Conservation (phyloP, 2,113 vertebrate genomes). For the Caloenas nicobarica region DNA sequence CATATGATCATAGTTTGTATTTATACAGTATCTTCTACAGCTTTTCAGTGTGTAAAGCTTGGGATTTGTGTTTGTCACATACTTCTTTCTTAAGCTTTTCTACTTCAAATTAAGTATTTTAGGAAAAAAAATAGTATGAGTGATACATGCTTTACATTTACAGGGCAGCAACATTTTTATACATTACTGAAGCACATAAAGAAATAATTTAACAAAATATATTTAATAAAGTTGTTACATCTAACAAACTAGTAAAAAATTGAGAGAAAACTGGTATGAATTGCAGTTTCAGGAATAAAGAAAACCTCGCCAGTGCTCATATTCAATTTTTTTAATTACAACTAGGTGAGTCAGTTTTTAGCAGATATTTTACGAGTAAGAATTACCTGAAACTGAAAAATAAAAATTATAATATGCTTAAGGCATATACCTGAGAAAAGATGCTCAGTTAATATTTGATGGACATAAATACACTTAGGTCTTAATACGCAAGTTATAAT, state of each 20-base stretch:
- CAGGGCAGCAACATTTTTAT: background rate
- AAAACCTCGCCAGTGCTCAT: rapidly evolving
- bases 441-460: background rate
- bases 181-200: background rate
- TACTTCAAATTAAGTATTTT: background rate
- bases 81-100: background rate
- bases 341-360: background rate
- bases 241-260: background rate
- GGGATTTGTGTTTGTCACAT: background rate
- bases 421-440: background rate
- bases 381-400: background rate
- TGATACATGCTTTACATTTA: background rate
- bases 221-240: background rate
- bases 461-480: background rate
- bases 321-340: background rate
- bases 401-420: background rate
- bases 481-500: background rate
- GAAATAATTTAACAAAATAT: background rate
- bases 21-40: background rate
- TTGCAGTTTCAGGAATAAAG: background rate
- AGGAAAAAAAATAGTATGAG: background rate
- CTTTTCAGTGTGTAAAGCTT: background rate
- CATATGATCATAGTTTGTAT: background rate
- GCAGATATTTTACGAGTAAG: background rate
- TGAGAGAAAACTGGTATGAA: background rate